phyloP scores from a whole-genome alignment of 2,888 invertebrate genomes.

The Papilio gigon region DNA sequence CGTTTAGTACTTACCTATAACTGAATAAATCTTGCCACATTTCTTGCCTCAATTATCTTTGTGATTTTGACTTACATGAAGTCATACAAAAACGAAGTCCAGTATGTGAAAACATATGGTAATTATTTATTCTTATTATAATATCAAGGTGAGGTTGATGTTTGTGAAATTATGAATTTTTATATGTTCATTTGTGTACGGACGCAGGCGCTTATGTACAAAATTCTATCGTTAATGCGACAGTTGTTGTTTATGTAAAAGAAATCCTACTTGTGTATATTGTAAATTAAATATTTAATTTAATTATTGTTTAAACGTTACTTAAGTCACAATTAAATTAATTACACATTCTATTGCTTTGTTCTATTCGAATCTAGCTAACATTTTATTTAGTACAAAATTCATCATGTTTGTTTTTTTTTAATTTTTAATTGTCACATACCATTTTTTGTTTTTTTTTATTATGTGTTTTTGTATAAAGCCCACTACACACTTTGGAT shows the following conservation, averaged over 20 bases:
- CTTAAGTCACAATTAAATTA: constrained; percentile 15
- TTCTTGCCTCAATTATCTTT: constrained; percentile 8
- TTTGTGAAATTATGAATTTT: constrained; percentile 5
- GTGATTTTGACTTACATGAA: too few relatives aligned
- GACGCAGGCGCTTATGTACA: too few relatives aligned
- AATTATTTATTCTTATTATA: constrained; percentile 23
- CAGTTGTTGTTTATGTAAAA: constrained; percentile 14
- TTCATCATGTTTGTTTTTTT: not conserved
- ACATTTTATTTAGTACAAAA: not conserved
- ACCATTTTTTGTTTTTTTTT: not conserved
- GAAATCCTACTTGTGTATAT: constrained; percentile 15
- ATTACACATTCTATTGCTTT: not conserved
- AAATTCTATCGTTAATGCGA: not conserved
- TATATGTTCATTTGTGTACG: not conserved
- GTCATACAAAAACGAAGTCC: too few relatives aligned
- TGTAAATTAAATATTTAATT: constrained; percentile 2
- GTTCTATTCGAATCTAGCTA: not conserved
- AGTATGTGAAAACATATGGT: not conserved
- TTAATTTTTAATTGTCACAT: not conserved
- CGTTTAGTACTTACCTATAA: too few relatives aligned
- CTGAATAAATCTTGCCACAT: not conserved
- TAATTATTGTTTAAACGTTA: constrained; percentile 19
- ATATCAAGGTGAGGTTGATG: not conserved
- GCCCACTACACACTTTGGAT: not conserved
- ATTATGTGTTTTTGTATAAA: not conserved